Base-by-base conservation (phyloP, 2,113 vertebrate genomes). In the Dascyllus trimaculatus region DNA sequence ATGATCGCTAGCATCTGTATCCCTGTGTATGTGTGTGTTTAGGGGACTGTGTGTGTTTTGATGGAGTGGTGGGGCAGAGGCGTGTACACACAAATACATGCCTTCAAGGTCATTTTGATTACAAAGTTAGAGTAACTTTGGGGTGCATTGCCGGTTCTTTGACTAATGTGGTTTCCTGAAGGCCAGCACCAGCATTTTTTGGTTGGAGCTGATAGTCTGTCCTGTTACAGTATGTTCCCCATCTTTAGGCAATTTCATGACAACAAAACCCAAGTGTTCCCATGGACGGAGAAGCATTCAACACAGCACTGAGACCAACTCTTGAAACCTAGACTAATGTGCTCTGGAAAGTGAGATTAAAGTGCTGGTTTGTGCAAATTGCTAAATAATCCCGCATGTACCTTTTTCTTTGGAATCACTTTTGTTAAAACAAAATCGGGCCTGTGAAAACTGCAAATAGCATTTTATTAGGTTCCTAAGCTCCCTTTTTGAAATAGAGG, bases 1-100 rank as follows among this genome's bases (percentile, higher is more conserved):
- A 77, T 88, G 81, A 92, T 88, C 58, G 25, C 78, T 73, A 75
- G 84, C 78, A 85, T 88, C 74, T 86, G 85, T 82, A 71, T 24
- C 75, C 38, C 66, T 83, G 38, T 72, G 53, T 53, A 29, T 80
- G 80, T 65, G 63, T 76, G 56, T 75, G 60, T 65, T 72, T 52
- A 60, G 32, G 62, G 61, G 10, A 45, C 24, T 65, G 71, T 54
- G 60, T 69, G 61, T 83, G 63, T 84, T 52, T 65, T 46, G 56
- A 69, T 22, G 72, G 46, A 25, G 63, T 43, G 52, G 61, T 49
- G 77, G 76, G 38, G 73, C 53, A 26, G 51, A 72, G 74, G 71
- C 56, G 48, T 81, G 48, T 61, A 45, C 71, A 72, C 69, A 65
- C 65, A 75, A 78, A 71, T 46, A 64, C 26, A 25, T 38, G 68